These are phyloP conservation scores for Penaeus japonicus DNA, from an alignment of 1,140 invertebrate species.

Conservation along the genomic window DNA sequence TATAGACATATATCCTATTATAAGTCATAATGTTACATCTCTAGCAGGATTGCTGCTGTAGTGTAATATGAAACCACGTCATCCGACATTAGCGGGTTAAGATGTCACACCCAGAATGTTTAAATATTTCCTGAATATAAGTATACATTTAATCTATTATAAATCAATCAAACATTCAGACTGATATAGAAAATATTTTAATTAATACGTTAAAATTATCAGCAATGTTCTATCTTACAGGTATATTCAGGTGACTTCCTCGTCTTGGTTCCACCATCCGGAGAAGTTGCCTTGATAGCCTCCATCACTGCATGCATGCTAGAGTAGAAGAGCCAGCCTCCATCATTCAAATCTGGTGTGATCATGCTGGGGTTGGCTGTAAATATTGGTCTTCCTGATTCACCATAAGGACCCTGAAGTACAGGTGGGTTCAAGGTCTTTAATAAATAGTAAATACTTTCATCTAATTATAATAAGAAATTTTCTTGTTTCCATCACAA, in stretches of 20 bases:
- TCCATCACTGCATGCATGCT: conserved; percentile 56
- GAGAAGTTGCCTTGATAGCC: conserved; percentile 59
- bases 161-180: neutral
- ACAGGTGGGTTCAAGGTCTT: neutral
- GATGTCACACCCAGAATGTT: too few relatives aligned
- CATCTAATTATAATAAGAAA: too few relatives aligned
- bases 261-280: conserved; percentile 66
- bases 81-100: too few relatives aligned
- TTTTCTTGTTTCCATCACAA: too few relatives aligned
- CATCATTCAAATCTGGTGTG: conserved; percentile 10
- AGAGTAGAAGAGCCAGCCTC: conserved; percentile 25
- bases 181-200: too few relatives aligned
- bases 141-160: too few relatives aligned
- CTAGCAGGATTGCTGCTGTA: too few relatives aligned
- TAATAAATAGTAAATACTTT: too few relatives aligned
- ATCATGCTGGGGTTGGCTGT: neutral
- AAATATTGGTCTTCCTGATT: neutral
- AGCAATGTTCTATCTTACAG: conserved; percentile 75
- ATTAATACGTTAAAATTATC: conserved; percentile 25
- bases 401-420: conserved; percentile 27
- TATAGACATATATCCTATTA: too few relatives aligned
- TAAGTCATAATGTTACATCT: too few relatives aligned
- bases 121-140: too few relatives aligned
- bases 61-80: too few relatives aligned
- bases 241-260: conserved; percentile 67